These are phyloP conservation scores for Siderastrea siderea DNA, from an alignment of 92 coral and sea anemone genomes.

Conservation along the genomic window DNA sequence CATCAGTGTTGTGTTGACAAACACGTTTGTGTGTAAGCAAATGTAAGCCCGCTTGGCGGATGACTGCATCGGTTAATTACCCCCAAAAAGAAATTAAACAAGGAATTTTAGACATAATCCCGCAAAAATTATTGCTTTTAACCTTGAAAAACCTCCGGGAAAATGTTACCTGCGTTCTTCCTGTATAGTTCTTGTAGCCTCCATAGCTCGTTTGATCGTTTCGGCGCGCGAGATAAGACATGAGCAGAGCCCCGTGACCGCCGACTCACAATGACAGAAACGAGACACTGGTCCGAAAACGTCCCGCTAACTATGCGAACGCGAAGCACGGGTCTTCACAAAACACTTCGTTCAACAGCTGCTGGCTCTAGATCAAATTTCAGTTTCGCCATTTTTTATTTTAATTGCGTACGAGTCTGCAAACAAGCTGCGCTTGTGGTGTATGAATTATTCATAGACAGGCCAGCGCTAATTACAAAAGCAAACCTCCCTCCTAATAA, in stretches of 20 bases:
- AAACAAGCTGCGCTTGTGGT: not conserved
- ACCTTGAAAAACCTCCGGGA: not conserved
- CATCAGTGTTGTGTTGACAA: constrained; percentile 32
- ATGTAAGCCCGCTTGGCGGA: not conserved
- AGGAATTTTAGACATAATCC: constrained; percentile 14
- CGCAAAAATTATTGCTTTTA: not conserved
- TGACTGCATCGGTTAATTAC: constrained; percentile 6
- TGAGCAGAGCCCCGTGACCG: constrained; percentile 1
- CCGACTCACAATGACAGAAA: constrained; percentile 5
- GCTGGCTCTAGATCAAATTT: constrained; percentile 16
- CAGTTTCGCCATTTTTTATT: constrained; percentile 39
- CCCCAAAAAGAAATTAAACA: not conserved
- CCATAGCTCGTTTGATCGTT: constrained; percentile 42
- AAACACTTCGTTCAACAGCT: constrained; percentile 1
- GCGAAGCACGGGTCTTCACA: constrained; percentile 15
- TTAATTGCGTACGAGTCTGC: constrained; percentile 2
- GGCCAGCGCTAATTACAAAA: constrained; percentile 20
- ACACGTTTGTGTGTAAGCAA: constrained; percentile 31
- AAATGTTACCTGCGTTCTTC: constrained; percentile 31
- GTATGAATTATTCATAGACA: constrained; percentile 29
- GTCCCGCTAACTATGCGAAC: constrained; percentile 6
- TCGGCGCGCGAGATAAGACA: constrained; percentile 46
- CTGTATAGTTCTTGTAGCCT: constrained; percentile 10
- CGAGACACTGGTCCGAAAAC: constrained; percentile 8
- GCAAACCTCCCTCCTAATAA: constrained; percentile 25